Conservation (phyloP, 1,140 invertebrate genomes). For the Papilio glaucus region DNA sequence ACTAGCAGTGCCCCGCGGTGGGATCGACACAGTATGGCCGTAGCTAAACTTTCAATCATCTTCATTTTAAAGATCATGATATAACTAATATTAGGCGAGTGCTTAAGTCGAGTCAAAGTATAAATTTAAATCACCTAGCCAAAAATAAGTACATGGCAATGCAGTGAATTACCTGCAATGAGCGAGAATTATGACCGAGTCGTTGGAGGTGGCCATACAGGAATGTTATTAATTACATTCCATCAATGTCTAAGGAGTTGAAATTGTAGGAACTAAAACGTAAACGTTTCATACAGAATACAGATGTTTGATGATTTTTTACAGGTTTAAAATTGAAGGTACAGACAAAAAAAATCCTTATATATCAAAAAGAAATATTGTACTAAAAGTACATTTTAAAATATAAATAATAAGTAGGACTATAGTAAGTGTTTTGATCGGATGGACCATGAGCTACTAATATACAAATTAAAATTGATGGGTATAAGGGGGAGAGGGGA, state of each 20-base stretch:
- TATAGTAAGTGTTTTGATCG: conserved; percentile 44
- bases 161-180: conserved; percentile 10
- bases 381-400: no score
- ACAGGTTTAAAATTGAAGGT: no score
- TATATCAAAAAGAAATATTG: no score
- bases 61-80: no score
- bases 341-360: no score
- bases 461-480: conserved; percentile 11
- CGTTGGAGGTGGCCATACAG: not conserved
- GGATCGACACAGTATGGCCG: no score
- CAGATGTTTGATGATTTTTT: not conserved
- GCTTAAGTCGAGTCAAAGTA: not conserved
- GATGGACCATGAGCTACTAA: conserved; percentile 32
- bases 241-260: not conserved
- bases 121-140: conserved; percentile 19
- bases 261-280: no score
- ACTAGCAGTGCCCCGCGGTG: no score
- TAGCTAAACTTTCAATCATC: no score
- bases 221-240: not conserved
- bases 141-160: conserved; percentile 6
- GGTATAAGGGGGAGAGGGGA: conserved; percentile 39
- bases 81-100: no score
- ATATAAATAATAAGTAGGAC: no score
- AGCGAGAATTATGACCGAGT: conserved; percentile 8
- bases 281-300: no score